Percentiles rank a stretch among this genome's conserved stretches.
Evolutionary conservation across 37 sponge, comb jelly and placozoan species (phyloP).

Genomic region (Aplysina aerophoba): DNA sequence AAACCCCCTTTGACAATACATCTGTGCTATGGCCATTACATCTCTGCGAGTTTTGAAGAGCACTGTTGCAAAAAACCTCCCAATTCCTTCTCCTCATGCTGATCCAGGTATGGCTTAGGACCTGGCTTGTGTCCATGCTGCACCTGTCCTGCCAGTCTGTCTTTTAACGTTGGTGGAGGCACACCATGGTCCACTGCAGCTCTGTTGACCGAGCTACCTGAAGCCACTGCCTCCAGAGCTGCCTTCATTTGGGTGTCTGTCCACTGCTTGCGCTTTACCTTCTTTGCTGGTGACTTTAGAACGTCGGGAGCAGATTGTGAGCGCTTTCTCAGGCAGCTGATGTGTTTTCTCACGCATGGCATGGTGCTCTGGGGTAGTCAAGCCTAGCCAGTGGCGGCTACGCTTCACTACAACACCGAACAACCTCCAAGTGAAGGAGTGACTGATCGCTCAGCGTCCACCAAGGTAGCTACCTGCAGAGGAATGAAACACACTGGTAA

Average conservation of each 20-base stretch:
- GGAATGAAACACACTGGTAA: too few relatives aligned
- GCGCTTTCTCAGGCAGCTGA: too few relatives aligned
- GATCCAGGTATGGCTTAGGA: slow-evolving; percentile 29
- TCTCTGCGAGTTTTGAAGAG: slow-evolving; percentile 44
- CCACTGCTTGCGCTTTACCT: slow-evolving; percentile 43
- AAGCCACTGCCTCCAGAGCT: slow-evolving; percentile 49
- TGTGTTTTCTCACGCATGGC: too few relatives aligned
- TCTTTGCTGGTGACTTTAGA: too few relatives aligned
- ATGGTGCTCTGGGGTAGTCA: too few relatives aligned
- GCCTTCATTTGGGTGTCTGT: slow-evolving; percentile 28
- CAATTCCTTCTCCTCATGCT: slow-evolving; percentile 25
- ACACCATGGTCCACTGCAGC: slow-evolving; percentile 37
- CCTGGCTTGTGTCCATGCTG: slow-evolving; percentile 50
- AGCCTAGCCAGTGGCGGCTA: too few relatives aligned
- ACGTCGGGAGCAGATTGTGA: too few relatives aligned
- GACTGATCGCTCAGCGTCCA: too few relatives aligned
- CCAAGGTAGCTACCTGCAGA: too few relatives aligned
- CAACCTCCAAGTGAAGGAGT: too few relatives aligned
- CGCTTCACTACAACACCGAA: too few relatives aligned
- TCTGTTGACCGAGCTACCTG: neutral
- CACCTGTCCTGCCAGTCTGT: slow-evolving; percentile 29
- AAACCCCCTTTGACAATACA: slow-evolving; percentile 30
- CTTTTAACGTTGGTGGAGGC: slow-evolving; percentile 16
- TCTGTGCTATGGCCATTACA: slow-evolving; percentile 38
- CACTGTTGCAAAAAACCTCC: slow-evolving; percentile 38